These are phyloP conservation scores for Enteromius viviparus DNA, from an alignment of 2,797 vertebrate genomes.

Conservation along the genomic window DNA sequence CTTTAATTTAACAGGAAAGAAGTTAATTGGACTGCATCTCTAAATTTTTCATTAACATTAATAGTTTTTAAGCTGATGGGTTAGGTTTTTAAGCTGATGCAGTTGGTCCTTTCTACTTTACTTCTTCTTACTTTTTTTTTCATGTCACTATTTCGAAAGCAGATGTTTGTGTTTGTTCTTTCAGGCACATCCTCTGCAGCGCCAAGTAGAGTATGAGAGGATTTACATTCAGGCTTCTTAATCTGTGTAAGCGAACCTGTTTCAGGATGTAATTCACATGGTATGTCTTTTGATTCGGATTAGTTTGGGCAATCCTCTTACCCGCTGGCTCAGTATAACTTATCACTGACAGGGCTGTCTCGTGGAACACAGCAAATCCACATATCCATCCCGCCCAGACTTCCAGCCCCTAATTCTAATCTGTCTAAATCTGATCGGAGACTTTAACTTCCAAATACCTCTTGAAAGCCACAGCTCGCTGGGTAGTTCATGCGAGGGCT, in stretches of 20 bases:
- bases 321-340: conserved; percentile 80
- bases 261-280: conserved; percentile 91
- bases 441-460: conserved; percentile 84
- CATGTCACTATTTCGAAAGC: conserved; percentile 64
- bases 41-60: conserved; percentile 22
- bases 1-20: conserved; percentile 10
- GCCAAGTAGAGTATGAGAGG: conserved; percentile 80
- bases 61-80: conserved; percentile 13
- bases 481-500: conserved; percentile 76
- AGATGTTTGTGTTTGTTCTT: conserved; percentile 80
- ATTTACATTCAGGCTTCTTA: conserved; percentile 82
- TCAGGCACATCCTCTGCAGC: conserved; percentile 73
- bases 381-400: conserved; percentile 83
- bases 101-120: conserved; percentile 9
- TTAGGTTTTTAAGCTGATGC: conserved; percentile 3
- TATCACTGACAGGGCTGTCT: conserved; percentile 82
- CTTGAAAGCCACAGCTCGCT: conserved; percentile 78
- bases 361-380: conserved; percentile 81
- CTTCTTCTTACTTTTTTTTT: too few species aligned
- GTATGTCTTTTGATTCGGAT: conserved; percentile 89
- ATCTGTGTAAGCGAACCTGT: conserved; percentile 88
- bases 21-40: conserved; percentile 20
- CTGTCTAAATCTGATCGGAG: conserved; percentile 84
- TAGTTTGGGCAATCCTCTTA: conserved; percentile 86
- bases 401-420: conserved; percentile 84